Base-by-base conservation (phyloP, 2,888 invertebrate species). In the Dascillus cervinus region DNA sequence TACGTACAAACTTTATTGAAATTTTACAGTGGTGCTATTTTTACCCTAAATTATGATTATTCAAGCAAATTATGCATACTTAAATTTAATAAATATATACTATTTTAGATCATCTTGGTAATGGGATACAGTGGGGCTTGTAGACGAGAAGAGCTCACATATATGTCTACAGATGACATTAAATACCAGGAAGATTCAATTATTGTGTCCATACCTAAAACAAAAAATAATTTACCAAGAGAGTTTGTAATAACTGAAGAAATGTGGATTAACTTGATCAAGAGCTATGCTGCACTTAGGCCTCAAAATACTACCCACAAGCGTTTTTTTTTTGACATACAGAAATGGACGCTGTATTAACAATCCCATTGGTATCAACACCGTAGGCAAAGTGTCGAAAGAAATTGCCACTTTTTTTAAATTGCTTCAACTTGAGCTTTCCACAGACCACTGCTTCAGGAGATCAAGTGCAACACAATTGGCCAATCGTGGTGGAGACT, bases 71-170 rank as follows among this genome's bases (percentile, higher is more conserved):
- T n/a, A n/a, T n/a, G n/a, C n/a, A n/a, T n/a, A n/a, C n/a, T n/a
- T n/a, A n/a, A n/a, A n/a, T n/a, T n/a, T n/a, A n/a, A n/a, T n/a
- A n/a, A n/a, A n/a, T n/a, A n/a, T n/a, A n/a, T n/a, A n/a, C n/a
- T n/a, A 10, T 30, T 34, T 12, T 19, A 39, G 28, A 23, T 37
- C 20, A 22, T 39, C 2, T 27, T 33, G 14, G 43, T 39, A 31
- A 31, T 37, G 28, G 41, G 33, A 5, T 37, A 46, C 27, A 32
- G 19, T 22, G 43, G 47, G 11, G 45, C 45, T 4, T 41, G 39
- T 13, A 32, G 46, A 24, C 29, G 39, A 4, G 41, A 43, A 14
- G 44, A 47, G 31, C 26, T 47, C 13, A 37, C 30, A 3, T 45
- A 42, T 10, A 36, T 49, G 29, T 30, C 32, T 21, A 22, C 32